Evolutionary conservation across 2,888 invertebrate genomes (phyloP).

Genomic region (Apodemia mormo): DNA sequence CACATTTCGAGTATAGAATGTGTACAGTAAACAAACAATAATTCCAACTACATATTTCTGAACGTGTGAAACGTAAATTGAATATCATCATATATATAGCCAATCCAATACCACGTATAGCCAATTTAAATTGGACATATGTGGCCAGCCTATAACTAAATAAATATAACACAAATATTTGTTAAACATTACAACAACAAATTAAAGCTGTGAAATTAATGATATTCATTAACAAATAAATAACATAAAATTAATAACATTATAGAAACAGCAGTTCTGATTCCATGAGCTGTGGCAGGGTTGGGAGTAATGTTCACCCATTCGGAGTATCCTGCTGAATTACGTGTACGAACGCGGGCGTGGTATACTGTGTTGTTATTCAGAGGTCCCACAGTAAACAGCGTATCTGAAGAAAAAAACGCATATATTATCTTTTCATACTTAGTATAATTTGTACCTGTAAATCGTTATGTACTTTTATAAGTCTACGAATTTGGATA

Average conservation of each 20-base stretch:
- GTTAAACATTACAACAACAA: not conserved
- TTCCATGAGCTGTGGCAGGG: slow-evolving; percentile 48
- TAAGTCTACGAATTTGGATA: no score
- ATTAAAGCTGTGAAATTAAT: slow-evolving; percentile 5
- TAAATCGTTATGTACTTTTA: no score
- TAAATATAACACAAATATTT: not conserved
- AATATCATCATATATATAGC: not conserved
- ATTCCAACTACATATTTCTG: no score
- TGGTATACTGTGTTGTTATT: slow-evolving; percentile 58
- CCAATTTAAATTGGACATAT: not conserved
- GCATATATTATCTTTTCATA: slow-evolving; percentile 9
- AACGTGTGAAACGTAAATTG: not conserved
- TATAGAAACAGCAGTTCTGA: slow-evolving; percentile 38
- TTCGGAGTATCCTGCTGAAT: slow-evolving; percentile 66
- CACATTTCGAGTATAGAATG: no score
- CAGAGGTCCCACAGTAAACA: slow-evolving; percentile 57
- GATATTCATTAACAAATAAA: slow-evolving; percentile 37
- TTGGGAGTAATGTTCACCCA: slow-evolving; percentile 51
- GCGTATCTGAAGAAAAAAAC: slow-evolving; percentile 48
- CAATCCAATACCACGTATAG: not conserved
- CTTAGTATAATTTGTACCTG: not conserved
- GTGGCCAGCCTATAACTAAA: slow-evolving; percentile 6
- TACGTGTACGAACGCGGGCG: slow-evolving; percentile 60
- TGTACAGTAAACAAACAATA: no score
- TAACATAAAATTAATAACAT: slow-evolving; percentile 44